These are phyloP conservation scores for Drosophila quasianomalipes DNA, from an alignment of 2,888 invertebrate genomes.

Conservation along the genomic window DNA sequence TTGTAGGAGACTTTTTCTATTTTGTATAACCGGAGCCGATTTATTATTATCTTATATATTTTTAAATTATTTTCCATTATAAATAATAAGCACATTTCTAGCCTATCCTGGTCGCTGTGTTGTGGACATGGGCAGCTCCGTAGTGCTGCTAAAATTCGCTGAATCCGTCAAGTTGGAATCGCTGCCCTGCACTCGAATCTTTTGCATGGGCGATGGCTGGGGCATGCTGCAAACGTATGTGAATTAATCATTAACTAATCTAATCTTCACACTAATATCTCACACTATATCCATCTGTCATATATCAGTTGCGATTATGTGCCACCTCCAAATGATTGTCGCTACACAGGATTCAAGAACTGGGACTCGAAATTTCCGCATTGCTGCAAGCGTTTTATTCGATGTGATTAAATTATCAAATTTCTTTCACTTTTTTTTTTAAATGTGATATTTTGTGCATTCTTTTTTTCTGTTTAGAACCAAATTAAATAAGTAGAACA, in stretches of 20 bases:
- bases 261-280: not conserved
- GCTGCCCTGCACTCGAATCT: slow-evolving; percentile 50
- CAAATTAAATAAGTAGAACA: slow-evolving; percentile 10
- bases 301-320: slow-evolving; percentile 42
- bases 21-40: not conserved
- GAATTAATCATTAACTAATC: not conserved
- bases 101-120: slow-evolving; percentile 62
- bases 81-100: not conserved
- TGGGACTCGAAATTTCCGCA: slow-evolving; percentile 40
- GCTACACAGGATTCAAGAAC: slow-evolving; percentile 25
- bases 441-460: not conserved
- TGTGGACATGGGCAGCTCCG: slow-evolving; percentile 45
- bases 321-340: slow-evolving; percentile 42
- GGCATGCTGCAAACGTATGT: slow-evolving; percentile 60
- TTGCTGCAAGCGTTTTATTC: slow-evolving; percentile 56
- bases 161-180: slow-evolving; percentile 33
- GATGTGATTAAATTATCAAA: slow-evolving; percentile 40
- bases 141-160: slow-evolving; percentile 36
- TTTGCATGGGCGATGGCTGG: slow-evolving; percentile 59
- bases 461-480: not conserved
- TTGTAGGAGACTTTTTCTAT: not conserved
- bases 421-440: not conserved
- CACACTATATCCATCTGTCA: not conserved
- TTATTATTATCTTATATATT: too few relatives aligned
- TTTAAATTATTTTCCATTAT: too few relatives aligned